These are phyloP conservation scores for Zaprionus africanus DNA, from an alignment of 1,140 invertebrate genomes.

Conservation along the genomic window DNA sequence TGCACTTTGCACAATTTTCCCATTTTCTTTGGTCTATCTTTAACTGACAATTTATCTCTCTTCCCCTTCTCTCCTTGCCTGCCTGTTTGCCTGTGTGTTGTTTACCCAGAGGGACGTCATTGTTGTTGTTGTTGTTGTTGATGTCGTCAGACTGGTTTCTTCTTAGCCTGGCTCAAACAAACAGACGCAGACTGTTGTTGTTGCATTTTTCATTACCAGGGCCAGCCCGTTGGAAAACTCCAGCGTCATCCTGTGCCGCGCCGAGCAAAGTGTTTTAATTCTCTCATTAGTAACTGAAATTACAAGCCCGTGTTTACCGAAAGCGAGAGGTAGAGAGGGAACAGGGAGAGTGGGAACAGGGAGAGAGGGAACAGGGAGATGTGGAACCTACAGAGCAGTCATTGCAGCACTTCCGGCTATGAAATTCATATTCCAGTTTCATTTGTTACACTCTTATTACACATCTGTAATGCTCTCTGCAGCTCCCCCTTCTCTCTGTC, in stretches of 20 bases:
- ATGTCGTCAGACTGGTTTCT: constrained; percentile 65
- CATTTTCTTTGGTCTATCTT: constrained; percentile 59
- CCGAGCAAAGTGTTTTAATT: constrained; percentile 79
- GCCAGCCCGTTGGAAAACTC: constrained; percentile 2
- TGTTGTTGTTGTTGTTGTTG: constrained; percentile 65
- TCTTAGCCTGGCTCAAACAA: constrained; percentile 67
- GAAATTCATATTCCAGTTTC: constrained; percentile 8
- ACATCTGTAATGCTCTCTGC: neutral
- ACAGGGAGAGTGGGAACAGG: neutral
- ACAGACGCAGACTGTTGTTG: constrained; percentile 46
- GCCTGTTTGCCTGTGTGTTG: neutral
- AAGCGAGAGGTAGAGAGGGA: neutral
- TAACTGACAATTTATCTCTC: constrained; percentile 80
- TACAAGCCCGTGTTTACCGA: constrained; percentile 51
- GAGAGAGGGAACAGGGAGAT: neutral
- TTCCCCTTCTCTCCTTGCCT: neutral
- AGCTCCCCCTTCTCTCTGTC: neutral
- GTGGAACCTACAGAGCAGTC: constrained; percentile 8
- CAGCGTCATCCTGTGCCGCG: constrained; percentile 27
- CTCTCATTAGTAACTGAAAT: constrained; percentile 82
- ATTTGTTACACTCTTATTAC: constrained; percentile 12
- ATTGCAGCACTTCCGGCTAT: constrained; percentile 42
- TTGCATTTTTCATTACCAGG: constrained; percentile 77
- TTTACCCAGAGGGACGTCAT: constrained; percentile 42
- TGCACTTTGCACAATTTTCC: constrained; percentile 76